phyloP scores from a whole-genome alignment of 2,888 invertebrate species.

The Microdon myrmicae region DNA sequence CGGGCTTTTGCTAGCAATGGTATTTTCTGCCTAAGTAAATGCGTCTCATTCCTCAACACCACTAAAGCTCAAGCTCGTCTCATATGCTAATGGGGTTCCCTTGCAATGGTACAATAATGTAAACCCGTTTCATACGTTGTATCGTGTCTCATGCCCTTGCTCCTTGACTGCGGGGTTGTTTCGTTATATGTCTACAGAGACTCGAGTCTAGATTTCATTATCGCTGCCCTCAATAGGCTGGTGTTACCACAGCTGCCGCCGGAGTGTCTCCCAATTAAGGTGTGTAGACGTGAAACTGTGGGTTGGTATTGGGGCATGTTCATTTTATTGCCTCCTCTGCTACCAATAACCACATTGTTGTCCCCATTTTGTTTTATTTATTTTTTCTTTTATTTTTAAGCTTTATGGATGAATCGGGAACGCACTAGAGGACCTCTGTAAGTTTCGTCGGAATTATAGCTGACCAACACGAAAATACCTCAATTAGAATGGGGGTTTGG shows the following conservation, averaged over 20 bases:
- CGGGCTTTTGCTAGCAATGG: background rate
- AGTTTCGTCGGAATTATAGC: slow-evolving; percentile 1
- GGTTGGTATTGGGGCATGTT: slow-evolving; percentile 2
- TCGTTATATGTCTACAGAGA: slow-evolving; percentile 35
- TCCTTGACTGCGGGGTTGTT: slow-evolving; percentile 10
- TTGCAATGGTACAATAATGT: slow-evolving; percentile 27
- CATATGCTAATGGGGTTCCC: slow-evolving; percentile 29
- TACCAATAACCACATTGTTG: background rate
- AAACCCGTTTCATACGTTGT: slow-evolving; percentile 27
- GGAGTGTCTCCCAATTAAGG: slow-evolving; percentile 5
- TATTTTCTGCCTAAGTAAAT: slow-evolving; percentile 7
- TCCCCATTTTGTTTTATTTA: background rate
- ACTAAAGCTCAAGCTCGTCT: slow-evolving; percentile 18
- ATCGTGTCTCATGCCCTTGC: slow-evolving; percentile 4
- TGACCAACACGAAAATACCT: slow-evolving; percentile 6
- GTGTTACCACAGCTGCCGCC: slow-evolving; percentile 5
- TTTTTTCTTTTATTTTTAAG: background rate
- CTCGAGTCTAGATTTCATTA: slow-evolving; percentile 30
- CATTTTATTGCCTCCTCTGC: slow-evolving; percentile 2
- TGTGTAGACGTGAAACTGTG: too few relatives aligned
- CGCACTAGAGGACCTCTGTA: slow-evolving; percentile 1
- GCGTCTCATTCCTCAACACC: slow-evolving; percentile 1
- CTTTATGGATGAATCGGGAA: slow-evolving; percentile 6
- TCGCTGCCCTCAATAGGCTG: slow-evolving; percentile 31
- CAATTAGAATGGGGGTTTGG: background rate